These are phyloP conservation scores for Polydrusus tereticollis DNA, from an alignment of 2,888 invertebrate genomes.

Conservation along the genomic window DNA sequence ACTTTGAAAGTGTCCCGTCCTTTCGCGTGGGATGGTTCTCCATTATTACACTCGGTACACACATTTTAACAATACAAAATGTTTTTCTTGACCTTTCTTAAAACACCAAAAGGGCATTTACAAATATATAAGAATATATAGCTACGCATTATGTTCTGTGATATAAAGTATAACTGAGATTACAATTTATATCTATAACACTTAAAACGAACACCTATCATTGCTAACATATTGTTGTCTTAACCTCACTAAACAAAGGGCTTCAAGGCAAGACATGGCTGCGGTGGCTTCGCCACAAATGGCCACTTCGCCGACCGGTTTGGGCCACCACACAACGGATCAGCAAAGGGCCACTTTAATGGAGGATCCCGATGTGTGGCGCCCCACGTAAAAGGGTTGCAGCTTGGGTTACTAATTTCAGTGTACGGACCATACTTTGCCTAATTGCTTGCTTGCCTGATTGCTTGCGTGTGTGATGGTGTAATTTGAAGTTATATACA, in stretches of 20 bases:
- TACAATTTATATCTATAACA: too few species aligned
- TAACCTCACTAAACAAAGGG: constrained; percentile 70
- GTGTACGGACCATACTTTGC: constrained; percentile 51
- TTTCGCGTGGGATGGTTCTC: too few species aligned
- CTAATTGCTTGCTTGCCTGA: constrained; percentile 41
- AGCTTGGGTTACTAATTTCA: constrained; percentile 60
- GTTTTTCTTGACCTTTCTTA: too few species aligned
- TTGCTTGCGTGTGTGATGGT: neutral
- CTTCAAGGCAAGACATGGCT: constrained; percentile 87
- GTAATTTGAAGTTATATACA: neutral
- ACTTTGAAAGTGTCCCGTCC: too few species aligned
- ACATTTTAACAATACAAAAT: too few species aligned
- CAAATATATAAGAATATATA: too few species aligned
- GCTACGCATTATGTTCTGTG: too few species aligned
- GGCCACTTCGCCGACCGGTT: constrained; percentile 69
- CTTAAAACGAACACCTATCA: neutral
- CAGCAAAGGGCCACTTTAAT: constrained; percentile 86
- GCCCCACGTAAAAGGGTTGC: constrained; percentile 82
- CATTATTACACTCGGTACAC: too few species aligned
- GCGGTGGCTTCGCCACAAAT: constrained; percentile 82
- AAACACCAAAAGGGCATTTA: too few species aligned
- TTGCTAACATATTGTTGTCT: constrained; percentile 18
- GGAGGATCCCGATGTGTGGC: constrained; percentile 95
- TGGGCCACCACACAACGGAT: constrained; percentile 71
- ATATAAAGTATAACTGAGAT: too few species aligned